Evolutionary conservation across 2,113 vertebrate species (phyloP).

Genomic region (human): GRCh38 chr4:156716001-156716500

Average conservation of each 20-base stretch:
- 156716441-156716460: not conserved
- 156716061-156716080: not conserved
- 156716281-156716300: not conserved
- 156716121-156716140: not conserved
- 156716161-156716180: conserved; percentile 20
- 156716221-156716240: not conserved
- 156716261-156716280: not conserved
- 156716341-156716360: not conserved
- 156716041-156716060: not conserved
- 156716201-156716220: not conserved
- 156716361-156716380: not conserved
- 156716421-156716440: not conserved
- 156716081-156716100: conserved; percentile 13
- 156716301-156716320: not conserved
- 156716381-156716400: conserved; percentile 28
- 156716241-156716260: not conserved
- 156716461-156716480: not conserved
- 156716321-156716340: not conserved
- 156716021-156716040: not conserved
- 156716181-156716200: not conserved
- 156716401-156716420: conserved; percentile 18
- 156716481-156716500: not conserved
- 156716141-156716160: not conserved
- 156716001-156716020: not conserved
- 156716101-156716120: not conserved